Evolutionary conservation across 2,113 vertebrate genomes (phyloP).

Genomic region (Riparia riparia): DNA sequence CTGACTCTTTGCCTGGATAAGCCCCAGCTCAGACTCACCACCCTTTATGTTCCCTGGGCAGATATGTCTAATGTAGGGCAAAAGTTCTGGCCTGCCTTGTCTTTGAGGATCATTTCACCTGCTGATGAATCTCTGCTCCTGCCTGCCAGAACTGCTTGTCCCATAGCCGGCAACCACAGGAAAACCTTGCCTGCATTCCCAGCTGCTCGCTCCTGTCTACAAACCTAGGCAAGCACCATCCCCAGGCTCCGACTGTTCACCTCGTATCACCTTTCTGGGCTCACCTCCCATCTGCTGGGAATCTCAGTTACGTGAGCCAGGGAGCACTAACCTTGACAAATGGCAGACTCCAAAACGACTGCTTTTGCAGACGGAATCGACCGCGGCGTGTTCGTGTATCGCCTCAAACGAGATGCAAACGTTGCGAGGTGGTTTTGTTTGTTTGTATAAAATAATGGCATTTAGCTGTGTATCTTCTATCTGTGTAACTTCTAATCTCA

Average conservation of each 20-base stretch:
- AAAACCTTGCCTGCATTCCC: slow-evolving; percentile 32
- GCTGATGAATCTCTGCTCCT: neutral
- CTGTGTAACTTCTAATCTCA: neutral
- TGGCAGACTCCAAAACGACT: neutral
- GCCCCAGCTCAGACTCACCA: neutral
- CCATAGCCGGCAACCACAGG: neutral
- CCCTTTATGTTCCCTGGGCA: neutral
- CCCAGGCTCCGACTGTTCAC: slow-evolving; percentile 1
- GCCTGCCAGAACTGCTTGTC: slow-evolving; percentile 47
- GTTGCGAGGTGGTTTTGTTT: neutral
- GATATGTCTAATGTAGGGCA: neutral
- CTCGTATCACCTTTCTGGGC: neutral
- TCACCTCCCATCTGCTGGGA: slow-evolving; percentile 8
- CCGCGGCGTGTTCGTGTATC: rapidly evolving
- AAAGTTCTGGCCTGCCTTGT: slow-evolving; percentile 20
- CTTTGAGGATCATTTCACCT: neutral
- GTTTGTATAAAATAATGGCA: neutral
- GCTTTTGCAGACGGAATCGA: neutral
- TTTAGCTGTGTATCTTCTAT: neutral
- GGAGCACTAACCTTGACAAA: neutral
- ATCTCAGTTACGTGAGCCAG: neutral
- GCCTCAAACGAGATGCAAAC: neutral
- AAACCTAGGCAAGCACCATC: slow-evolving; percentile 4
- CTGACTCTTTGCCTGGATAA: neutral
- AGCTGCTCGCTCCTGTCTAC: slow-evolving; percentile 54